phyloP scores from a whole-genome alignment of 37 sponge, comb jelly and placozoan genomes.

The Mnemiopsis leidyi region DNA sequence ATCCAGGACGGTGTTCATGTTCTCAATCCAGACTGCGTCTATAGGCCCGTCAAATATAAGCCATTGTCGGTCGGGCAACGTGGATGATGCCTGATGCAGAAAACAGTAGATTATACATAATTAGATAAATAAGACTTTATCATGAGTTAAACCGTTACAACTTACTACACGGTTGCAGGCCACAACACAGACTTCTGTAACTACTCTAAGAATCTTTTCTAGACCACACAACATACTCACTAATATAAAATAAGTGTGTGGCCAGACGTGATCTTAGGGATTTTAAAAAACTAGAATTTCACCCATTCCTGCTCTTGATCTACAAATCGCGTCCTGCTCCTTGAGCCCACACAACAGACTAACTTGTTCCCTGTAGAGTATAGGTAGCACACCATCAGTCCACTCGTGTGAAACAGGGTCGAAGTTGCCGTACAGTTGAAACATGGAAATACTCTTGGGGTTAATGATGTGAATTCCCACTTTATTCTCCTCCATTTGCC shows the following conservation, averaged over 20 bases:
- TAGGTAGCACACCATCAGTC: slow-evolving; percentile 79
- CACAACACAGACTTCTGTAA: too few species aligned
- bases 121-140: too few species aligned
- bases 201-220: too few species aligned
- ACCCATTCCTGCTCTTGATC: too few species aligned
- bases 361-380: slow-evolving; percentile 81
- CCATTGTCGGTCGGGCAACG: slow-evolving; percentile 92
- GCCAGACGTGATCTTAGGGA: too few species aligned
- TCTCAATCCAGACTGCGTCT: slow-evolving; percentile 99
- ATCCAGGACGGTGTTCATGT: slow-evolving; percentile 99
- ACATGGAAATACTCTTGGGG: slow-evolving; percentile 65
- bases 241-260: too few species aligned
- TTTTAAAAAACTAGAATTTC: too few species aligned
- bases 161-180: too few species aligned
- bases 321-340: too few species aligned
- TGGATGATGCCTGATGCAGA: slow-evolving; percentile 74
- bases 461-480: slow-evolving; percentile 64
- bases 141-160: too few species aligned
- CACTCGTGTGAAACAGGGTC: slow-evolving; percentile 67
- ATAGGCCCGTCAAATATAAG: slow-evolving; percentile 99
- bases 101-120: background rate
- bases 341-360: too few species aligned
- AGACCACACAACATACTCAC: too few species aligned
- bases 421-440: slow-evolving; percentile 65
- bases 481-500: slow-evolving; percentile 6